These are phyloP conservation scores for Agapornis canus DNA, from an alignment of 2,797 vertebrate species.

Conservation along the genomic window DNA sequence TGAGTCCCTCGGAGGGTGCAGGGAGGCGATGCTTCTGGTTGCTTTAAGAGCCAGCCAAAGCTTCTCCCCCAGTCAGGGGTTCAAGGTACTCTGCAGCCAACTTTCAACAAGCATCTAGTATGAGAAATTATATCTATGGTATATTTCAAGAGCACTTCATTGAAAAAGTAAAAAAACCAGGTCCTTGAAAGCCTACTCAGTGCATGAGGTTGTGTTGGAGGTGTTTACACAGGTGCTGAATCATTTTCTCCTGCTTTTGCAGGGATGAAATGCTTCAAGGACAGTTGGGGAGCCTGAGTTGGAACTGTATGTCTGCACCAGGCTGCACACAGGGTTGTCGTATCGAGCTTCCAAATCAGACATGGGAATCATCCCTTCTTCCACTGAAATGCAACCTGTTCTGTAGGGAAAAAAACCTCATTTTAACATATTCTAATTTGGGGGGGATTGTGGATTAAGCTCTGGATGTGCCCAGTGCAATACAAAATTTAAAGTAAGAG, in stretches of 20 bases:
- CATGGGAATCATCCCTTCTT: background rate
- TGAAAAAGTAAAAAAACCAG: background rate
- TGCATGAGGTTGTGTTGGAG: background rate
- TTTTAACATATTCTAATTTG: background rate
- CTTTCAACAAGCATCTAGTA: background rate
- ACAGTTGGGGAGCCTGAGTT: background rate
- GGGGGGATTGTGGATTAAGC: background rate
- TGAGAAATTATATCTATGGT: fast-evolving
- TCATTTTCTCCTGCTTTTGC: background rate
- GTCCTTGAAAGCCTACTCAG: background rate
- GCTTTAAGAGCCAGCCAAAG: background rate
- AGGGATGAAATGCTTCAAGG: background rate
- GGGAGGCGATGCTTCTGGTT: background rate
- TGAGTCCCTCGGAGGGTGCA: fast-evolving
- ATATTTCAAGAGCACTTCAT: background rate
- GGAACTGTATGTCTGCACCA: background rate
- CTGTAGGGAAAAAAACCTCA: fast-evolving
- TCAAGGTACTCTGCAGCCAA: background rate
- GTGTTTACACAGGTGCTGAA: constrained; percentile 13
- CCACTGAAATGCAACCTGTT: background rate
- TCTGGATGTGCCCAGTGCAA: background rate
- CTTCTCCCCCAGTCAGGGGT: background rate
- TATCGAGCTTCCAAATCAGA: background rate
- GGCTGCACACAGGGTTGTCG: fast-evolving
- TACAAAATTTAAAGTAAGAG: background rate